Evolutionary conservation across 2,113 vertebrate species (phyloP).

Genomic region (Garra rufa): DNA sequence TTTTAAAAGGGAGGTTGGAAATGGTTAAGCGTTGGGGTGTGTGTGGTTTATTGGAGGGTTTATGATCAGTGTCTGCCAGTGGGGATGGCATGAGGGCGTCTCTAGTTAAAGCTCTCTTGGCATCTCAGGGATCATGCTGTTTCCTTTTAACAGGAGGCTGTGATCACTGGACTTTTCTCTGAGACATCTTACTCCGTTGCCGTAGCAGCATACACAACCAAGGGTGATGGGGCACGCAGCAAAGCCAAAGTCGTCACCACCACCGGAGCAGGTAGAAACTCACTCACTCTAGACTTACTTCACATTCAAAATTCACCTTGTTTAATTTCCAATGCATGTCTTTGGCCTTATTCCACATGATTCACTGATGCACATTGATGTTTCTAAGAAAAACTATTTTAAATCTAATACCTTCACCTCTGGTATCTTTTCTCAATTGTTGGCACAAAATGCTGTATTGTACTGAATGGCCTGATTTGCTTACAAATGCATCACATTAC

Average conservation of each 20-base stretch:
- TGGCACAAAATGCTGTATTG: neutral
- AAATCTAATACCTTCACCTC: neutral
- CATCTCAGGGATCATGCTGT: slow-evolving; percentile 26
- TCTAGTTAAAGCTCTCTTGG: neutral
- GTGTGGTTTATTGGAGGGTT: slow-evolving; percentile 33
- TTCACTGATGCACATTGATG: neutral
- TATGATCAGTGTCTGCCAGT: slow-evolving; percentile 6
- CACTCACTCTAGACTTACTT: neutral
- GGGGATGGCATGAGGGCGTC: slow-evolving; percentile 8
- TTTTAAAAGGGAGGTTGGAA: slow-evolving; percentile 37
- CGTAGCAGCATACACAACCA: slow-evolving; percentile 95
- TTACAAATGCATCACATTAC: neutral
- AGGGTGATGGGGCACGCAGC: slow-evolving; percentile 94
- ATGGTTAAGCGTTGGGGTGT: slow-evolving; percentile 12
- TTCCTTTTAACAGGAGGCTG: slow-evolving; percentile 82
- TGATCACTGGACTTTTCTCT: slow-evolving; percentile 88
- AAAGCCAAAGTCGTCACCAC: slow-evolving; percentile 94
- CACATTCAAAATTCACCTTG: neutral
- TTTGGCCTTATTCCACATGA: neutral
- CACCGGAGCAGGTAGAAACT: slow-evolving; percentile 86
- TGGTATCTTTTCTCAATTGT: neutral
- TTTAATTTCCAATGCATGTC: neutral
- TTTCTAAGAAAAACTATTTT: neutral
- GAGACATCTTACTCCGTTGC: slow-evolving; percentile 96
- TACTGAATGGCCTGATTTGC: neutral